Base-by-base conservation (phyloP, 2,888 invertebrate genomes). In the Linyphia triangularis region DNA sequence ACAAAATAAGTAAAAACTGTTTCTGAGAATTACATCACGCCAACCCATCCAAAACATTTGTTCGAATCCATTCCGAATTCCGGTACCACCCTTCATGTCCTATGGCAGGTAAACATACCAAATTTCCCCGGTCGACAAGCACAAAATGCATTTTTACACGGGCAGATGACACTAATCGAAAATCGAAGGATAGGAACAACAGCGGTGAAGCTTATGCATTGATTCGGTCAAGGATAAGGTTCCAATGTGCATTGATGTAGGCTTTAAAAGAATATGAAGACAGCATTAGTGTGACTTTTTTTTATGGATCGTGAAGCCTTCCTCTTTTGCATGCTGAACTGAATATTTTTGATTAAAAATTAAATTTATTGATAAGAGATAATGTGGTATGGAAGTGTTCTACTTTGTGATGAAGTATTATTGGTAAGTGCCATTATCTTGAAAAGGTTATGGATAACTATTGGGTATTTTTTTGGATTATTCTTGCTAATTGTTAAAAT, bases 161-260 rank as follows among this genome's bases (percentile, higher is more conserved):
- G 13, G 26, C 30, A 37, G 37, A 61, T 61, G 73, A 57, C 77
- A 40, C 77, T 77, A 77, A 77, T 77, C 77, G 77, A 77, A 77
- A 77, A 77, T 77, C 77, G 77, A 77, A 73, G 33, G 26, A 26
- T 51, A 4, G 13, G 22, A 7, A 30, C 72, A 28, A 61, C 26
- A 33, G 28, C 75, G 40, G 22, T 10, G 69, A 24, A 4, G 43
- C 16, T 24, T 13, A 2, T n/a, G 73, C 57, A 19, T 57, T 28
- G 73, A 59, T 73, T 43, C 13, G 43, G 16, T 43, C 10, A 16
- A 43, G 16, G 43, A 43, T 43, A 43, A 16, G 43, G 16, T 10
- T 43, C 13, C 16, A 3, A 16, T 16, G 43, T 9, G 16, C 43
- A 43, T 16, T 43, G 43, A 43, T 43, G 13, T 16, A 16, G 6